Evolutionary conservation across 1,140 invertebrate species (phyloP), one percentile per base, ranked within the genome.

Genomic region (Bombus impatiens): DNA sequence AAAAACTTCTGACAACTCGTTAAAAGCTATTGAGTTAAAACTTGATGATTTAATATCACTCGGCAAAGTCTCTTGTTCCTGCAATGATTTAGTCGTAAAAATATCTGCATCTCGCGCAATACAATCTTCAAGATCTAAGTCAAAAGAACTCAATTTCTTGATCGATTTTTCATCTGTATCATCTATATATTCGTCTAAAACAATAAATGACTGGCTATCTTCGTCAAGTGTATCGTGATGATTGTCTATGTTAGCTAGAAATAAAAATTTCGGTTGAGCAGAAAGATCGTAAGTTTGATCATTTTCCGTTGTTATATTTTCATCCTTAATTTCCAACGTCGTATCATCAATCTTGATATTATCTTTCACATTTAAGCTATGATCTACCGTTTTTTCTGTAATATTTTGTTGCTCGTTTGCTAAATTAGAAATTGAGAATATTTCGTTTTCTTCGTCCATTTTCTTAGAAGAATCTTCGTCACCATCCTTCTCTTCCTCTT

Each of bases 141-240:
- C 32, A 32, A 28, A 8, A 18, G 22, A 4, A 13, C 28, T 72
- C 12, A 80, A 40, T 53, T 85, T 80, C 12, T 65, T 67, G 1
- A 44, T 44, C 12, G 77, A 70, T 77, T 57, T 77, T 47, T 18
- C 72, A 47, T 82, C 72, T 37, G 47, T 35, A 18, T 86, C 67
- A 12, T 86, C 72, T 71, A 77, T 42, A 32, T 77, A 83, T 4
- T 83, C 53, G 13, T 83, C 47, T 35, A 83, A 77, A 6, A 44
- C 72, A 25, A 47, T 77, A 22, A 83, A 76, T 2, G 74, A 32
- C 70, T 82, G 44, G 25, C 13, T 37, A 9, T 57, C 18, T 3
- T 78, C 62, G 5, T 42, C 8, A 1, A 84, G 42, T 13, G 37
- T 22, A 18, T 57, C 35, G 0, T 57, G 75, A 28, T 35, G 62